Conservation (phyloP, 2,113 vertebrate genomes). For the Alectura lathami region DNA sequence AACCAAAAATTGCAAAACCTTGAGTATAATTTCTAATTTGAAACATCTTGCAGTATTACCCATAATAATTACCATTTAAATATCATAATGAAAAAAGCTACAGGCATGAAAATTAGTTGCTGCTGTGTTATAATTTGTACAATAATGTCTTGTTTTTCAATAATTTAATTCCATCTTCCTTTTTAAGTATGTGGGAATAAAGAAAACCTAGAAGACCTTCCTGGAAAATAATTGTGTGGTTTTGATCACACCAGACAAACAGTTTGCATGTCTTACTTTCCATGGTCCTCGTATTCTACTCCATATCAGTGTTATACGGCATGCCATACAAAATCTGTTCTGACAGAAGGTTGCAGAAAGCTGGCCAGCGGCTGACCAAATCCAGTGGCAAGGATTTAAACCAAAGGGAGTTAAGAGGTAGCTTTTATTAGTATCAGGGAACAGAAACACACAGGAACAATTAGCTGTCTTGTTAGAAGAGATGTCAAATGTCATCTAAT, state of each 20-base stretch:
- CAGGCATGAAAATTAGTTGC: neutral
- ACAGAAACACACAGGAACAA: neutral
- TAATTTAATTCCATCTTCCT: neutral
- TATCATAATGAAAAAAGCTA: neutral
- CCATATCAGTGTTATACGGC: neutral
- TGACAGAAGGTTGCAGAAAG: neutral
- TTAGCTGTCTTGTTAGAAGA: neutral
- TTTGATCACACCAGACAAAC: neutral
- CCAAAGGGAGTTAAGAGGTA: neutral
- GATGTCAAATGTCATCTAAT: neutral
- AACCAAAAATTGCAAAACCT: neutral
- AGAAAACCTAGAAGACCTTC: neutral
- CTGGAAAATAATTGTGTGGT: neutral
- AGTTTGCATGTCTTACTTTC: neutral
- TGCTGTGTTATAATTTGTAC: neutral
- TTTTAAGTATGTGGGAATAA: neutral
- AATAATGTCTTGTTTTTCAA: neutral
- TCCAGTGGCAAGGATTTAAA: neutral
- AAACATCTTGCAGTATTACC: neutral
- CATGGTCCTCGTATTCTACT: neutral
- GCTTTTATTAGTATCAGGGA: neutral
- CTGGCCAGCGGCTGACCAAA: neutral
- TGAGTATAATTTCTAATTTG: neutral
- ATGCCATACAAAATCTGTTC: neutral
- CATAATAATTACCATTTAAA: neutral